Percentiles rank a stretch among this genome's conserved stretches.
Evolutionary conservation across 2,888 invertebrate species (phyloP).

Genomic region (Rotaria sp.): DNA sequence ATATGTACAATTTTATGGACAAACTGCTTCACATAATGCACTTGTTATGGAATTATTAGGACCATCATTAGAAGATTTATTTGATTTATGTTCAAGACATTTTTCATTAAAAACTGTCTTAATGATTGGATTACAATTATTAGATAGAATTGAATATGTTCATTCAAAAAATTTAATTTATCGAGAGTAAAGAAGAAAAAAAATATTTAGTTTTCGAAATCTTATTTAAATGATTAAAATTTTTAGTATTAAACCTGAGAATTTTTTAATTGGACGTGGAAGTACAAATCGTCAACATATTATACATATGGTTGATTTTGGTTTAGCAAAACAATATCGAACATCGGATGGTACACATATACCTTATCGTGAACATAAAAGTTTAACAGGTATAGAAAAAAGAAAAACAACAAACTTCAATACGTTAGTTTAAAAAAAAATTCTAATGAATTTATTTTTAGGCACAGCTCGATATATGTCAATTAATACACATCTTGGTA

Average conservation of each 20-base stretch:
- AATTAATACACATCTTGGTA: constrained; percentile 41
- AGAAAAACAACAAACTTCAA: too few relatives aligned
- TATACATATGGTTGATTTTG: constrained; percentile 42
- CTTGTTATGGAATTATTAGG: constrained; percentile 37
- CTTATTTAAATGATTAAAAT: not conserved
- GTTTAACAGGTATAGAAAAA: constrained; percentile 37
- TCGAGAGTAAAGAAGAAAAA: not conserved
- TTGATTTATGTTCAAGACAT: constrained; percentile 36
- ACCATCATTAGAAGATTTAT: constrained; percentile 37
- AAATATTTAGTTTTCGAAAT: too few relatives aligned
- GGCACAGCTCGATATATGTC: constrained; percentile 42
- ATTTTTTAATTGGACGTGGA: constrained; percentile 41
- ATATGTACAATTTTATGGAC: constrained; percentile 34
- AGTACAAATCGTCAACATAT: constrained; percentile 38
- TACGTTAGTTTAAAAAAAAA: not conserved
- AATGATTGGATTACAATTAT: constrained; percentile 36
- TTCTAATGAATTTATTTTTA: not conserved
- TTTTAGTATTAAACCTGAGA: constrained; percentile 41
- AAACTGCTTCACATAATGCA: constrained; percentile 32
- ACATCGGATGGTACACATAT: constrained; percentile 41
- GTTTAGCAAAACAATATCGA: constrained; percentile 41
- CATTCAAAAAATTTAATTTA: constrained; percentile 37
- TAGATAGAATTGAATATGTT: constrained; percentile 41
- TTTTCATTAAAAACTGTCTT: constrained; percentile 35
- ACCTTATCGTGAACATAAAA: constrained; percentile 41